phyloP scores from a whole-genome alignment of 1,140 invertebrate genomes.

The Asobara japonica region DNA sequence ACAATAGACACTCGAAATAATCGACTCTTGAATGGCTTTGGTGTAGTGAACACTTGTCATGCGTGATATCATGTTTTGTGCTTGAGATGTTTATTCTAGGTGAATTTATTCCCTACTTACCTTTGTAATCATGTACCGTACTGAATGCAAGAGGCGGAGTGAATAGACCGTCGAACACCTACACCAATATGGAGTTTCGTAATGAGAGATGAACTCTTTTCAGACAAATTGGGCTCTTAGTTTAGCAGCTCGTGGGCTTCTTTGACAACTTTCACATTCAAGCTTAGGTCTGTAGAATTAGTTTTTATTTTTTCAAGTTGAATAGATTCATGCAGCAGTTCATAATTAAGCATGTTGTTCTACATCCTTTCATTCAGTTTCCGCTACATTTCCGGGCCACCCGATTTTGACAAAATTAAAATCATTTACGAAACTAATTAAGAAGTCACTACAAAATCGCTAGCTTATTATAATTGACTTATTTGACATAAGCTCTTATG shows the following conservation, averaged over 20 bases:
- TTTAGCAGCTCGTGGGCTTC: background rate
- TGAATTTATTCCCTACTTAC: slow-evolving; percentile 27
- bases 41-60: background rate
- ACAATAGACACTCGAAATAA: slow-evolving; percentile 49
- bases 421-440: too few species aligned
- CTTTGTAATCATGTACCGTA: slow-evolving; percentile 10
- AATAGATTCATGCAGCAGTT: too few species aligned
- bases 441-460: too few species aligned
- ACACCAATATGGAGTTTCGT: background rate
- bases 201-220: background rate
- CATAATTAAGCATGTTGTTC: too few species aligned
- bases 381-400: too few species aligned
- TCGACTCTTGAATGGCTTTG: slow-evolving; percentile 4
- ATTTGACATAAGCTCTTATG: too few species aligned
- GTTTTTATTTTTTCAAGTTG: background rate
- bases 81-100: background rate
- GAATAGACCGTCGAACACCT: slow-evolving; percentile 13
- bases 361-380: too few species aligned
- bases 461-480: too few species aligned
- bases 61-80: background rate
- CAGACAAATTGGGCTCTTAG: background rate
- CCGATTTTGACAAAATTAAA: too few species aligned
- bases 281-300: too few species aligned
- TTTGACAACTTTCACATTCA: too few species aligned
- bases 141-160: slow-evolving; percentile 10